These are phyloP conservation scores for Mercenaria mercenaria DNA, from an alignment of 1,140 invertebrate species.

Conservation along the genomic window DNA sequence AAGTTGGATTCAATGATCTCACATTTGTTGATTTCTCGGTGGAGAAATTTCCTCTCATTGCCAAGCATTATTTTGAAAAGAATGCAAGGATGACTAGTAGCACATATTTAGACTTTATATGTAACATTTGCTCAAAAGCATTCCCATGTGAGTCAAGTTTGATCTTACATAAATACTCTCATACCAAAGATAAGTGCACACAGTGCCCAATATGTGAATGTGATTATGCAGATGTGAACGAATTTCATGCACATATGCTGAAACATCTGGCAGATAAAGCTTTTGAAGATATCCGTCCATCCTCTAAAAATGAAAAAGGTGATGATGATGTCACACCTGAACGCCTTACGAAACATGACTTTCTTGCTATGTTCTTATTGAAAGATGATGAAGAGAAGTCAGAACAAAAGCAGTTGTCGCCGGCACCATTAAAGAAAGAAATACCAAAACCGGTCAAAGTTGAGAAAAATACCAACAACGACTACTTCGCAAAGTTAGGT, in stretches of 20 bases:
- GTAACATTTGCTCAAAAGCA: constrained; percentile 90
- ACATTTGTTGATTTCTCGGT: constrained; percentile 93
- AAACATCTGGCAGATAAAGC: constrained; percentile 82
- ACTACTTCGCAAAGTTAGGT: constrained; percentile 78
- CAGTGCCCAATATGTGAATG: constrained; percentile 83
- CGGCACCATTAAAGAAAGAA: constrained; percentile 51
- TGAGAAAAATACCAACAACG: constrained; percentile 76
- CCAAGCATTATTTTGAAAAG: constrained; percentile 91
- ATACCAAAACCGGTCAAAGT: constrained; percentile 61
- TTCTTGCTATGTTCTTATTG: constrained; percentile 92
- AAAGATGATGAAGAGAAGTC: constrained; percentile 84
- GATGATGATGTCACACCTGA: constrained; percentile 64
- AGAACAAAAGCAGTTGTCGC: constrained; percentile 30
- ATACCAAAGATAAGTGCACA: constrained; percentile 77
- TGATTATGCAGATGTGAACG: constrained; percentile 80
- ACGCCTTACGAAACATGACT: constrained; percentile 89
- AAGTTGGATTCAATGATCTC: constrained; percentile 91
- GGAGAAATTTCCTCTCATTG: constrained; percentile 92
- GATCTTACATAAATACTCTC: constrained; percentile 86
- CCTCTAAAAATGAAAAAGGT: constrained; percentile 37
- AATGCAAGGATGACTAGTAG: constrained; percentile 89
- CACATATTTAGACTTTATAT: constrained; percentile 90
- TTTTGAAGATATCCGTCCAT: constrained; percentile 73
- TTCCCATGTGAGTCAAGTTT: constrained; percentile 92
- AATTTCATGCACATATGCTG: constrained; percentile 82